Percentiles rank a stretch among this genome's conserved stretches.
These are phyloP conservation scores for Clinocottus analis DNA, from an alignment of 2,113 vertebrate species.

Conservation along the genomic window DNA sequence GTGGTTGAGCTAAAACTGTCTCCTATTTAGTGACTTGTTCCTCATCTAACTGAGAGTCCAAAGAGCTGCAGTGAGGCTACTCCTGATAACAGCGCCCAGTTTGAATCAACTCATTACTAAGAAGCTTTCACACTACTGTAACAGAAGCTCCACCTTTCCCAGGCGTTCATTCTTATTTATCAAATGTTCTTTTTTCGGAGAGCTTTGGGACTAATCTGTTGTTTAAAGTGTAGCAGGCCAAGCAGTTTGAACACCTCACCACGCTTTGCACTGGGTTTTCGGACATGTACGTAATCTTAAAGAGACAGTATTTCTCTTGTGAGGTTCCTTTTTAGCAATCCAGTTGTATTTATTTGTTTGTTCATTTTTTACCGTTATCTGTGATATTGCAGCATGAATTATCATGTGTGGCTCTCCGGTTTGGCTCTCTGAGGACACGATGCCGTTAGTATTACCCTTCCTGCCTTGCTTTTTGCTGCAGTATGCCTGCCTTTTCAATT, in stretches of 20 bases:
- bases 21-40: slow-evolving; percentile 11
- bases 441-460: slow-evolving; percentile 69
- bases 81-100: slow-evolving; percentile 6
- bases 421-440: slow-evolving; percentile 60
- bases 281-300: slow-evolving; percentile 72
- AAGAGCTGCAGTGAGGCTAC: slow-evolving; percentile 46
- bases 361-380: slow-evolving; percentile 12
- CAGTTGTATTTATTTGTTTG: background rate
- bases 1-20: slow-evolving; percentile 33
- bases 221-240: slow-evolving; percentile 58
- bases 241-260: slow-evolving; percentile 53
- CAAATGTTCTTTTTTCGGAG: slow-evolving; percentile 43
- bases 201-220: slow-evolving; percentile 50
- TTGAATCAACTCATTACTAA: slow-evolving; percentile 42
- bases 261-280: slow-evolving; percentile 70
- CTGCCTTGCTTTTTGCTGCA: slow-evolving; percentile 81
- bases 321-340: slow-evolving; percentile 58
- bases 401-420: slow-evolving; percentile 49
- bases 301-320: slow-evolving; percentile 83
- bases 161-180: slow-evolving; percentile 3
- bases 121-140: slow-evolving; percentile 29
- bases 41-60: slow-evolving; percentile 23
- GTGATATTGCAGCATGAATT: slow-evolving; percentile 56
- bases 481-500: slow-evolving; percentile 83
- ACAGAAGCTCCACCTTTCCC: slow-evolving; percentile 29